These are phyloP conservation scores for Coptodon bakossiorum DNA, from an alignment of 2,113 vertebrate genomes.

Conservation along the genomic window DNA sequence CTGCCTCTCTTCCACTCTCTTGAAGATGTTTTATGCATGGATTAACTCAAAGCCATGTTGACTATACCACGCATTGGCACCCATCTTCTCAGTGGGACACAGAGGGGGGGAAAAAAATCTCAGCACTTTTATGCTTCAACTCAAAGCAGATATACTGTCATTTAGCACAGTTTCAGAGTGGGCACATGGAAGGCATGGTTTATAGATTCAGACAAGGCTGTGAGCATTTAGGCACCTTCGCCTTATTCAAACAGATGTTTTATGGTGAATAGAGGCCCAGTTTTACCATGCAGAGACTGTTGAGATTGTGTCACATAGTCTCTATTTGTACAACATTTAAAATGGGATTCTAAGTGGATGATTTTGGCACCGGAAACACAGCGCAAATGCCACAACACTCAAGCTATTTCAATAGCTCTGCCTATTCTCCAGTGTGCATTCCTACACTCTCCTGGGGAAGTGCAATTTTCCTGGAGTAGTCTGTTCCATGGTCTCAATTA, in stretches of 20 bases:
- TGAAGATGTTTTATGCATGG: constrained; percentile 48
- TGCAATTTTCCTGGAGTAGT: constrained; percentile 51
- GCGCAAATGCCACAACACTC: constrained; percentile 40
- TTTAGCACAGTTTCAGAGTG: constrained; percentile 27
- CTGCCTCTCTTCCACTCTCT: neutral
- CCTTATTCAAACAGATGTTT: constrained; percentile 33
- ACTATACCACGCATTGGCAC: constrained; percentile 29
- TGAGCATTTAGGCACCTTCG: constrained; percentile 21
- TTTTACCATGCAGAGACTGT: constrained; percentile 17
- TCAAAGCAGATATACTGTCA: constrained; percentile 3
- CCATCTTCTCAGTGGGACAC: constrained; percentile 15
- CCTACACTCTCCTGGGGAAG: constrained; percentile 39
- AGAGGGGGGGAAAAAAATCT: neutral
- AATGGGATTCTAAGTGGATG: constrained; percentile 43
- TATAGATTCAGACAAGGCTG: constrained; percentile 12
- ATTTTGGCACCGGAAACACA: constrained; percentile 40
- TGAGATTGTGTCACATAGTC: constrained; percentile 15
- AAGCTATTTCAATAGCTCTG: constrained; percentile 15
- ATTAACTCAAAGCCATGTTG: constrained; percentile 38
- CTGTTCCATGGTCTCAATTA: constrained; percentile 62
- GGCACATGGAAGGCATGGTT: constrained; percentile 11
- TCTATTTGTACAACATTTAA: constrained; percentile 32
- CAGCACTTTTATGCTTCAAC: neutral
- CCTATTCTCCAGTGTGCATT: constrained; percentile 43
- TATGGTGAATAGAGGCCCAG: neutral